Evolutionary conservation across 2,888 invertebrate species (phyloP), one percentile per base, ranked within the genome.

Genomic region (Cancer borealis): DNA sequence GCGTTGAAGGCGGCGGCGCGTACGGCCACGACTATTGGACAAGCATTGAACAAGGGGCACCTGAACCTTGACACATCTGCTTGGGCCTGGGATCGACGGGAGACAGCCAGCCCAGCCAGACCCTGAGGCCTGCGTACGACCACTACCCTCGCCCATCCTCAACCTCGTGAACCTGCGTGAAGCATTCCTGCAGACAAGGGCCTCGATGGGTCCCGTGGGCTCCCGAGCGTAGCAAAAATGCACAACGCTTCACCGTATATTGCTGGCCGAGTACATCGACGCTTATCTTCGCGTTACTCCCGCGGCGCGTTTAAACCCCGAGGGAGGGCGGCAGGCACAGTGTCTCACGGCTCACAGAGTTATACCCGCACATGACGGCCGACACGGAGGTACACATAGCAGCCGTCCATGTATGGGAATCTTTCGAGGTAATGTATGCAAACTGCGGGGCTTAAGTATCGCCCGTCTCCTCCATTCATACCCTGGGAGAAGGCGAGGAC

Each of bases 201-300:
- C 1, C 79, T 66, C 12, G 79, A 30, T 12, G 79, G 30, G 30
- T 21, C 30, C 79, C 26, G 79, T 30, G 79, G 12, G 30, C 79
- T 30, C 30, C 79, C 79, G 79, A 79, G 79, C 79, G 79, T 79
- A 30, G 79, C 79, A 30, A 79, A 79, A 79, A 79, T 79, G 79
- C 79, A 26, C 30, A 30, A 30, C 79, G 79, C 79, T 79, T 79
- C 30, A 79, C 79, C 10, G 26, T 79, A 79, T 79, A 79, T 30
- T 79, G 79, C 8, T 10, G 30, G 79, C 5, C 6, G 79, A 79
- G 79, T 79, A 10, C 79, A 79, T 30, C 30, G 79, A 26, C 79
- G 79, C 79, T 79, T 79, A 79, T 79, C 79, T 30, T 79, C 12
- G 79, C 30, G 79, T 79, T 79, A 79, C 79, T 79, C 79, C 30